Conservation (phyloP, 1,140 invertebrate genomes). For the Caenorhabditis inopinata region DNA sequence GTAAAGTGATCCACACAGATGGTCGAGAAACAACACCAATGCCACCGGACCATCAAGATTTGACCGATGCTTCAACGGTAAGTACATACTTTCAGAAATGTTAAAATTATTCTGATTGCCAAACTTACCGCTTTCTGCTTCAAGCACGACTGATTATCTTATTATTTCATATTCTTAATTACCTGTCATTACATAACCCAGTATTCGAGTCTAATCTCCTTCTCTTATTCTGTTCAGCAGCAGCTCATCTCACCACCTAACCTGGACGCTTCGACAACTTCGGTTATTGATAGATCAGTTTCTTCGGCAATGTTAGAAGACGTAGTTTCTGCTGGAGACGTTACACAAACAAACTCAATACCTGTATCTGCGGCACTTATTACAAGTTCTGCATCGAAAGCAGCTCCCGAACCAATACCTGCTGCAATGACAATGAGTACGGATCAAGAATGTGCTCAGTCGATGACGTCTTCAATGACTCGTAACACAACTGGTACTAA, state of each 20-base stretch:
- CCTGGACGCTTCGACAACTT: neutral
- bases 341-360: neutral
- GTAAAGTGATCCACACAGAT: constrained; percentile 56
- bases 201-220: neutral
- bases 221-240: neutral
- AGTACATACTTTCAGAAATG: neutral
- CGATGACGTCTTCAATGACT: constrained; percentile 5
- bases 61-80: constrained; percentile 7
- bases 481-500: neutral
- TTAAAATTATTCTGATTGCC: too few relatives aligned
- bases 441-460: constrained; percentile 11
- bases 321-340: neutral
- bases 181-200: too few relatives aligned
- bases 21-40: constrained; percentile 5
- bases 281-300: neutral
- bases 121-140: too few relatives aligned
- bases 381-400: neutral
- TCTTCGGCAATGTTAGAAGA: neutral
- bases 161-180: too few relatives aligned
- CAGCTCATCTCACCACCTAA: constrained; percentile 25
- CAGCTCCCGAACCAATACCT: neutral
- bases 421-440: neutral
- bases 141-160: too few relatives aligned
- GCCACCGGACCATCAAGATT: neutral
- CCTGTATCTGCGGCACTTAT: too few relatives aligned